These are phyloP conservation scores for Drosophila subpulchrella DNA, from an alignment of 1,140 invertebrate species.

Conservation along the genomic window DNA sequence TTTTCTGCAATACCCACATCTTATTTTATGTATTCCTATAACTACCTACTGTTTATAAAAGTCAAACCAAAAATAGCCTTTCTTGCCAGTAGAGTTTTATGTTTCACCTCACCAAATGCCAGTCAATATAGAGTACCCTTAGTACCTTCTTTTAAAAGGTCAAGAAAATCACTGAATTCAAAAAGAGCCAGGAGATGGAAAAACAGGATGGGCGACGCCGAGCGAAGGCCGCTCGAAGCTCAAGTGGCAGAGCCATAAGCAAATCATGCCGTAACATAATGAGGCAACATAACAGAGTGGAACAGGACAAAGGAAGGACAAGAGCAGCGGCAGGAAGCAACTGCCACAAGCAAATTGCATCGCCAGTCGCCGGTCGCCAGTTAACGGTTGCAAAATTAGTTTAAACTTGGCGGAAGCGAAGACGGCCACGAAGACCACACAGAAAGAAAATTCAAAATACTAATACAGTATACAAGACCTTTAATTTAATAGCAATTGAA, in stretches of 20 bases:
- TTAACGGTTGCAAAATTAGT: slow-evolving; percentile 80
- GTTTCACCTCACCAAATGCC: neutral
- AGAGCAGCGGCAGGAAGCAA: slow-evolving; percentile 54
- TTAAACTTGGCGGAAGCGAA: slow-evolving; percentile 75
- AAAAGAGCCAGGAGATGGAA: slow-evolving; percentile 4
- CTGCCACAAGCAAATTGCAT: slow-evolving; percentile 69
- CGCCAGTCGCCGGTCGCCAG: slow-evolving; percentile 57
- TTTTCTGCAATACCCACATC: neutral
- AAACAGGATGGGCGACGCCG: slow-evolving; percentile 2
- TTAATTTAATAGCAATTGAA: neutral
- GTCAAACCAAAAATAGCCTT: neutral
- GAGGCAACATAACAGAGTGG: slow-evolving; percentile 50
- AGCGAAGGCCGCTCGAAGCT: slow-evolving; percentile 44
- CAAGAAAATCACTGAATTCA: slow-evolving; percentile 37
- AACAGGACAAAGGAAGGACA: slow-evolving; percentile 16
- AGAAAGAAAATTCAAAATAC: neutral
- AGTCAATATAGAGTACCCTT: neutral
- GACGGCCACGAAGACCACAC: slow-evolving; percentile 18
- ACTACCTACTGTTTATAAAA: no score
- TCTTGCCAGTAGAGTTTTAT: neutral
- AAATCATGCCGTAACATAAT: slow-evolving; percentile 75
- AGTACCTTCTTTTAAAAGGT: slow-evolving; percentile 1
- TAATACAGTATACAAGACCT: no score
- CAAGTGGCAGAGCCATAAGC: slow-evolving; percentile 67
- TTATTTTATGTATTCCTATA: no score